Base-by-base conservation (phyloP, 1,140 invertebrate genomes). In the Zaprionus davidi region DNA sequence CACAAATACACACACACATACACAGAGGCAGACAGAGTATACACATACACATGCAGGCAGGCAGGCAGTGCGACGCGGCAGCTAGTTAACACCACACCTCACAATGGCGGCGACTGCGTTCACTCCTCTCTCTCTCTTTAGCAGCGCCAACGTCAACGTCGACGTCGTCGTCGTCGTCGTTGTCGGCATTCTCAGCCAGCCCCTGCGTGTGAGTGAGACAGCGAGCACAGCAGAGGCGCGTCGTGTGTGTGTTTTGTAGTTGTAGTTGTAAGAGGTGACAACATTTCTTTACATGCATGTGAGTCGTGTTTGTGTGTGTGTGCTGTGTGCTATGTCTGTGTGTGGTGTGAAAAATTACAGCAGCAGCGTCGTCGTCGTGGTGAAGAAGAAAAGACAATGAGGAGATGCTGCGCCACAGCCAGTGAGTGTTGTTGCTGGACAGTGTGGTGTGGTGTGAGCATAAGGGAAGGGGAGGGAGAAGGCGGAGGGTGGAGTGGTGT, bases 281-380 rank as follows among this genome's bases (percentile, higher is more conserved):
- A 81, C 79, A 81, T 81, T 81, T 73, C 76, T 75, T 78, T 81
- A 76, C 67, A 20, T 70, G 57, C 56, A 63, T 56, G 60, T 76
- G 67, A 69, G 51, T 20, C 13, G 28, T 36, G 13, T 28, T 6
- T 69, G 28, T 53, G 31, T 28, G 24, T 41, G 57, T 62, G 24
- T 46, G 20, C 6, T 36, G 56, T 51, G 20, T 31, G 56, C 24
- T 36, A 28, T 49, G 31, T 38, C 12, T 60, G 51, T 75, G 60
- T 73, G 75, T 77, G 75, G 84, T 88, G 84, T 88, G 84, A 88
- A 88, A 88, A 88, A 88, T 88, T 88, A 88, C 84, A 90, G 85
- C 84, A 88, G 81, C 81, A 76, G 85, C 75, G 46, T 31, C n/a
- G 63, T 55, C 57, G 66, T 31, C 70, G 65, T 82, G 82, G 78